Conservation (phyloP, 2,113 vertebrate genomes). For the Pelecanoides urinatrix region DNA sequence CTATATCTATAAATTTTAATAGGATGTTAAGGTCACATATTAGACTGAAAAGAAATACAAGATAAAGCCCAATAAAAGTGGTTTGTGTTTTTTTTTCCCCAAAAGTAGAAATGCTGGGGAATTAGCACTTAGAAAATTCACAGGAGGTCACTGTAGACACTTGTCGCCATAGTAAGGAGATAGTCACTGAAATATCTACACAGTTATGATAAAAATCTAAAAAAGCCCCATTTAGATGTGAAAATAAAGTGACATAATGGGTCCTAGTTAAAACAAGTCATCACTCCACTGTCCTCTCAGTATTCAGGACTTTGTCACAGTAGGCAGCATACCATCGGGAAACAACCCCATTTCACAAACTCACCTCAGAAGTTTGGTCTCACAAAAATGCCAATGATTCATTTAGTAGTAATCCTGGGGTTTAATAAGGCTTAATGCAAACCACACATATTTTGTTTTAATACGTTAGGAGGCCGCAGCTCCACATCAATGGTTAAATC, state of each 20-base stretch:
- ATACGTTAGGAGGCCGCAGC: fast-evolving
- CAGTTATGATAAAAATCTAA: background rate
- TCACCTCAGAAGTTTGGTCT: background rate
- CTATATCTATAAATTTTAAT: background rate
- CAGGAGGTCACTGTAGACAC: background rate
- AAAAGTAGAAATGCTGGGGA: background rate
- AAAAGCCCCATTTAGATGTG: background rate
- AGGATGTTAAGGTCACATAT: background rate
- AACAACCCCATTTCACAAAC: background rate
- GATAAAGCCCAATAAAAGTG: background rate
- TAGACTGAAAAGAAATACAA: background rate
- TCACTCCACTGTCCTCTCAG: fast-evolving
- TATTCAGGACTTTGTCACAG: background rate
- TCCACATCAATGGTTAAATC: background rate
- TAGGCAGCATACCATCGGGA: fast-evolving
- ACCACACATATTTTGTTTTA: background rate
- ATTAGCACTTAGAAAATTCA: background rate
- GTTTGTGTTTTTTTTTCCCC: background rate
- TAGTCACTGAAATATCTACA: background rate
- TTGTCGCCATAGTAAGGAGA: background rate
- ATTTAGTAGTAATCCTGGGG: background rate
- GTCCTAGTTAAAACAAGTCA: background rate
- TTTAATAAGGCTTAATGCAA: background rate
- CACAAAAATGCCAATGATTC: background rate
- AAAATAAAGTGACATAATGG: background rate